Conservation (phyloP, 2,888 invertebrate species). For the Agriopis leucophaearia region DNA sequence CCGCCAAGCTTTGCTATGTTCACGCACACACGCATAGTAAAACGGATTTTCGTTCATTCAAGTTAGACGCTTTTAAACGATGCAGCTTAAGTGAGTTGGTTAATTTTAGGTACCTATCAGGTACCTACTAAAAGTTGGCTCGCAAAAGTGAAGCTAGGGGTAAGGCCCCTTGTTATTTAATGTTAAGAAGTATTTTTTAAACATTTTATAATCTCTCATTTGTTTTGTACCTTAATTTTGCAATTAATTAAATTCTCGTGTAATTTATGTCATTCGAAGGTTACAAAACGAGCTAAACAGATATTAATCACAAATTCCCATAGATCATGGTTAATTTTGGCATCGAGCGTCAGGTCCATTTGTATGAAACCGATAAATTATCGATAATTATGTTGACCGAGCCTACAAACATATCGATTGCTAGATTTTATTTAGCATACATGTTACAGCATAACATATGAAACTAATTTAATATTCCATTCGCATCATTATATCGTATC, state of each 20-base stretch:
- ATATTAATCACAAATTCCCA: constrained; percentile 24
- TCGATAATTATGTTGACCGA: constrained; percentile 24
- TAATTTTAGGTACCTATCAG: too few relatives aligned
- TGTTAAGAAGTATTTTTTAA: neutral
- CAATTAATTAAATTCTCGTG: constrained; percentile 24
- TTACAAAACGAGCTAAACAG: constrained; percentile 27
- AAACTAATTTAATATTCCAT: neutral
- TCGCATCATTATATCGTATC: too few relatives aligned
- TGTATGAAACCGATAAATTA: constrained; percentile 39
- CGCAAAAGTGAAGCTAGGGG: too few relatives aligned
- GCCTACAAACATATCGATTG: constrained; percentile 7
- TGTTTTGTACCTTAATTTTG: constrained; percentile 6
- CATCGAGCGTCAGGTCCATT: constrained; percentile 24
- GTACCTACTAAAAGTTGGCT: too few relatives aligned
- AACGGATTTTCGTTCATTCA: too few relatives aligned
- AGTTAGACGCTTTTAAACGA: too few relatives aligned
- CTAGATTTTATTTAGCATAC: constrained; percentile 5
- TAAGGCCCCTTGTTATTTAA: neutral
- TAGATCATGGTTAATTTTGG: constrained; percentile 30
- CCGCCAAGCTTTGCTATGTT: too few relatives aligned
- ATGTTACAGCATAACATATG: neutral
- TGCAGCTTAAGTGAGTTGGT: too few relatives aligned
- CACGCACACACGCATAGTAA: too few relatives aligned
- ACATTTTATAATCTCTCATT: constrained; percentile 4
- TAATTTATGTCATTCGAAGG: constrained; percentile 31